Evolutionary conservation across 2,113 vertebrate genomes (phyloP).

Genomic region (Haemorhous mexicanus): DNA sequence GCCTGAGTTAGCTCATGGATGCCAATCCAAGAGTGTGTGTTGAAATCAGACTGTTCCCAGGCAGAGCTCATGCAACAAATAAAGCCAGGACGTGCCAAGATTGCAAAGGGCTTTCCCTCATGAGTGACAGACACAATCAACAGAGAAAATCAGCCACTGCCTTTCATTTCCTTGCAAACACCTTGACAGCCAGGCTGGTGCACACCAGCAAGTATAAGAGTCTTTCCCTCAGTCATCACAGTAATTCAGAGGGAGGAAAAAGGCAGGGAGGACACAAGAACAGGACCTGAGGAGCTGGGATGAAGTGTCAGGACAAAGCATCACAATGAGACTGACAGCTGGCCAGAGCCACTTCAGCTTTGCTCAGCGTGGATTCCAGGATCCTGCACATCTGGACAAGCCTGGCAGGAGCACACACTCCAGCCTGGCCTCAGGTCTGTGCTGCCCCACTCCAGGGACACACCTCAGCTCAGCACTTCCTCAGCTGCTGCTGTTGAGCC

Average conservation of each 20-base stretch:
- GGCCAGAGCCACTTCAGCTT: not conserved
- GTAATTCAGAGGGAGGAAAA: not conserved
- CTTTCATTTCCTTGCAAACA: not conserved
- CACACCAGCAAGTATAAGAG: not conserved
- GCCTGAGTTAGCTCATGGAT: not conserved
- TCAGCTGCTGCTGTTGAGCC: not conserved
- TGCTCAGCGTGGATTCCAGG: not conserved
- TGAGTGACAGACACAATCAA: not conserved
- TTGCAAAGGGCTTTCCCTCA: not conserved
- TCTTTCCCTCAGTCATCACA: not conserved
- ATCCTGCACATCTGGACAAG: not conserved
- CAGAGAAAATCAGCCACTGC: not conserved
- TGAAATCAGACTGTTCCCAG: not conserved
- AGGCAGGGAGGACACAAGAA: not conserved
- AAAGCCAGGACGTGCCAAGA: not conserved
- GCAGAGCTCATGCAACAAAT: not conserved
- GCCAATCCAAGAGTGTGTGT: not conserved
- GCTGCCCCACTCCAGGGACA: not conserved
- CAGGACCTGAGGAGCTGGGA: not conserved
- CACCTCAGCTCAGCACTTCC: not conserved
- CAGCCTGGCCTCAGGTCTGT: not conserved
- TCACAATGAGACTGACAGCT: not conserved
- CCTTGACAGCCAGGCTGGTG: not conserved
- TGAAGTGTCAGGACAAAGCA: rapidly evolving
- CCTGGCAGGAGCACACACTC: not conserved